Base-by-base conservation (phyloP, 2,113 vertebrate genomes). In the Paracanthobrama guichenoti region DNA sequence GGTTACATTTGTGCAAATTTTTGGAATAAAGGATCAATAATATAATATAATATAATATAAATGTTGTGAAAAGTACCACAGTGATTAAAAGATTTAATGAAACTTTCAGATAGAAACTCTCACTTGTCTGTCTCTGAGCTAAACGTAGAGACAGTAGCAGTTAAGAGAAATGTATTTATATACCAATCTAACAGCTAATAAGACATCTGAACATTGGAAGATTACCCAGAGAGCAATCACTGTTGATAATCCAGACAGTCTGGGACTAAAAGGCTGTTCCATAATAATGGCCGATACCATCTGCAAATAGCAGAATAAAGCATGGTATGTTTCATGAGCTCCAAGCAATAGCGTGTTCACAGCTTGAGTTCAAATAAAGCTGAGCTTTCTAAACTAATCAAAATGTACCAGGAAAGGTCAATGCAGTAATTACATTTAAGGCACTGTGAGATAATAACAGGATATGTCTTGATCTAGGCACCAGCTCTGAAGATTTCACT, bases 371-470 rank as follows among this genome's bases (percentile, higher is more conserved):
- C 78, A 48, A 31, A 60, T 39, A 84, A 86, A 76, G n/a, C 74
- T 60, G 55, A 42, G 48, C 20, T 35, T n/a, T 72, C 75, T 82
- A 57, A 71, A 84, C 85, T 81, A 83, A 88, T 81, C 76, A 86
- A 82, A 82, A 66, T 62, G 46, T 64, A 44, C 64, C 3, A 22
- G 9, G 42, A 88, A 87, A 86, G 80, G 83, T 88, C 79, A 80
- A 46, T 72, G 77, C 71, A 53, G 74, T 83, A 76, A 87, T 85
- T 83, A 77, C 69, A 81, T 83, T 83, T 77, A 83, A 74, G 72
- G 79, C 62, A 69, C 31, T 78, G 73, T 59, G 85, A 84, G 64
- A 79, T 82, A 57, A 73, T 79, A 84, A 83, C 72, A 82, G 53
- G 48, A 78, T 59, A 57, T 59, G 44, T 59, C 50, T 59, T 50